A percentile compares a stretch with the other conserved stretches of the same genome.
Evolutionary conservation across 37 sponge, comb jelly and placozoan species (phyloP).

Genomic region (Theonella swinhoei): DNA sequence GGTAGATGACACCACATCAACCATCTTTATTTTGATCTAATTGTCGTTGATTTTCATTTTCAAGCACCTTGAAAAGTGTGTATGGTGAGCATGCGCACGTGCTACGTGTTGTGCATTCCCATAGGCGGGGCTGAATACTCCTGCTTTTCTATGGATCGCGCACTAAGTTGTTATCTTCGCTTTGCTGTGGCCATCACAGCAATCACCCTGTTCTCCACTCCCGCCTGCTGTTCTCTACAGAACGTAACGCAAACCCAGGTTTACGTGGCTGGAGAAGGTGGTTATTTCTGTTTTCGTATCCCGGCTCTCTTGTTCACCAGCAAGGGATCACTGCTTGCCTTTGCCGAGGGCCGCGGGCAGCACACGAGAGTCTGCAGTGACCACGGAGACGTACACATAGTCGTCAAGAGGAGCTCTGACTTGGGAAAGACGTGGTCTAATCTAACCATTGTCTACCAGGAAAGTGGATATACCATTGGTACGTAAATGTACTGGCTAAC

Average conservation of each 20-base stretch:
- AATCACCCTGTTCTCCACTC: not conserved
- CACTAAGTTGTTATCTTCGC: no score
- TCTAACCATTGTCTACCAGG: slow-evolving; percentile 14
- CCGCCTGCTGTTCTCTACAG: not conserved
- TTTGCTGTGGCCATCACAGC: no score
- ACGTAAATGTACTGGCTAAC: not conserved
- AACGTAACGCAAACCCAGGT: not conserved
- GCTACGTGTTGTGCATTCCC: no score
- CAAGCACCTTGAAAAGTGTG: no score
- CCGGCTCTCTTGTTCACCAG: slow-evolving; percentile 17
- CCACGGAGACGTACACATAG: slow-evolving; percentile 29
- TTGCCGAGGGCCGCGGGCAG: slow-evolving; percentile 37
- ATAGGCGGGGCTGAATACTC: no score
- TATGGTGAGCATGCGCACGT: no score
- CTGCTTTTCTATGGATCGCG: no score
- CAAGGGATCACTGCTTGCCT: slow-evolving; percentile 21
- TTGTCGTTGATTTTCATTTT: no score
- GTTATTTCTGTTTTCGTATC: slow-evolving; percentile 28
- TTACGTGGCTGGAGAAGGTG: slow-evolving; percentile 5
- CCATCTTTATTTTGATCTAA: no score
- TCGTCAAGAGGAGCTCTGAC: slow-evolving; percentile 27
- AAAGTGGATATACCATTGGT: slow-evolving; percentile 14
- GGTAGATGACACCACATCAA: not conserved
- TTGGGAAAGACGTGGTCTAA: slow-evolving; percentile 22
- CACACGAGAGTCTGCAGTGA: slow-evolving; percentile 7